Evolutionary conservation across 2,888 invertebrate species (phyloP).

Genomic region (Lycia hirtaria): DNA sequence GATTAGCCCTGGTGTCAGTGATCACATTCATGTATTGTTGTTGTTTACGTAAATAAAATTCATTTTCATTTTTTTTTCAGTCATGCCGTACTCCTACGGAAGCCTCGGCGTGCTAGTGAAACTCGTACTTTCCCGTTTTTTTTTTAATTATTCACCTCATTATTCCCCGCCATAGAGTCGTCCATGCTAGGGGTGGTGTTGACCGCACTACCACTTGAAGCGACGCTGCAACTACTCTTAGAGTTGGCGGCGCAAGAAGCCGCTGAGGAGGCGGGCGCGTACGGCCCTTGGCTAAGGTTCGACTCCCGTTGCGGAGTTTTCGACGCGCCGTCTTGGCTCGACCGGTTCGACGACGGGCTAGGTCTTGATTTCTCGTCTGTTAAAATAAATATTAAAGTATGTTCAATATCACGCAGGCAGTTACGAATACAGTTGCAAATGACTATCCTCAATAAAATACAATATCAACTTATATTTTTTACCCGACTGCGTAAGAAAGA

Average conservation of each 20-base stretch:
- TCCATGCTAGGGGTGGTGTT: conserved; percentile 55
- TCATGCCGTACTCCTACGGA: no score
- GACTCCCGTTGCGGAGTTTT: conserved; percentile 77
- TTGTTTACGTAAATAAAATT: no score
- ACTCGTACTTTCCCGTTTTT: no score
- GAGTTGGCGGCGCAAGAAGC: conserved; percentile 58
- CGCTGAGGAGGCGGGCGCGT: conserved; percentile 70
- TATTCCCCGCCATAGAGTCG: conserved; percentile 66
- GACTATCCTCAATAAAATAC: no score
- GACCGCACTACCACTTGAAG: conserved; percentile 40
- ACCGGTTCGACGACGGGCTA: conserved; percentile 79
- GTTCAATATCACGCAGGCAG: background rate
- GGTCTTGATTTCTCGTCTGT: conserved; percentile 81
- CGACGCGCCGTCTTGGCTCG: conserved; percentile 76
- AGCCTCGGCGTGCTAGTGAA: no score
- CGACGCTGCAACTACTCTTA: conserved; percentile 51
- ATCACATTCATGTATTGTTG: no score
- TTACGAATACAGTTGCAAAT: no score
- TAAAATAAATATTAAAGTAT: conserved; percentile 6
- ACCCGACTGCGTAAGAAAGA: no score
- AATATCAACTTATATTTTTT: no score
- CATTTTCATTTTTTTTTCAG: no score
- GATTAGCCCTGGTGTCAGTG: no score
- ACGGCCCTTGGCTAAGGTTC: conserved; percentile 70
- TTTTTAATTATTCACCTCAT: conserved; percentile 54